These are phyloP conservation scores for Xylocopa sonorina DNA, from an alignment of 1,140 invertebrate species.

Conservation along the genomic window DNA sequence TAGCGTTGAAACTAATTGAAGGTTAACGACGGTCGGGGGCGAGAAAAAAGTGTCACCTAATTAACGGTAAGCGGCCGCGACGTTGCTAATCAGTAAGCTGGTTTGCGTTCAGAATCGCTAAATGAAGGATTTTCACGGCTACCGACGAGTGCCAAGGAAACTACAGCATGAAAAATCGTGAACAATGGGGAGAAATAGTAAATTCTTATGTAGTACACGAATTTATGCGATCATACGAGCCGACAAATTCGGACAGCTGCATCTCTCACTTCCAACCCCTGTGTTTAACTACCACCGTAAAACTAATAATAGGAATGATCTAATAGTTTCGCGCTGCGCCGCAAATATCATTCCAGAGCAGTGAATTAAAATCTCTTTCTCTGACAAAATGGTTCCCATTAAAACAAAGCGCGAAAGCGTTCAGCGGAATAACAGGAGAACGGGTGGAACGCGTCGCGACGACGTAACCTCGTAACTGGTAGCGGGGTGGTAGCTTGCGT, in stretches of 20 bases:
- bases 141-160: slow-evolving; percentile 17
- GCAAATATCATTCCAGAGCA: neutral
- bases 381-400: neutral
- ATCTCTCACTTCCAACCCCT: too few relatives aligned
- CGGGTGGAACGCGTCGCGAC: neutral
- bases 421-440: neutral
- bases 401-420: neutral
- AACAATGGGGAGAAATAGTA: too few relatives aligned
- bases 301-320: too few relatives aligned
- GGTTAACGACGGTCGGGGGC: slow-evolving; percentile 32
- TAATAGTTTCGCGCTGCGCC: too few relatives aligned
- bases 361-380: neutral
- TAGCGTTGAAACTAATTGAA: slow-evolving; percentile 49
- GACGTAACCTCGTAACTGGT: neutral
- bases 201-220: too few relatives aligned
- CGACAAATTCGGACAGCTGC: too few relatives aligned
- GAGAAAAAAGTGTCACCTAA: slow-evolving; percentile 57
- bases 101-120: slow-evolving; percentile 13
- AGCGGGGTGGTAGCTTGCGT: neutral
- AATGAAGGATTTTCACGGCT: slow-evolving; percentile 50
- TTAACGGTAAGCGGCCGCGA: slow-evolving; percentile 48
- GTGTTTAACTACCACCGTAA: too few relatives aligned
- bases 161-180: too few relatives aligned
- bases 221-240: too few relatives aligned
- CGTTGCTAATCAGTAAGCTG: slow-evolving; percentile 40